phyloP scores from a whole-genome alignment of 2,797 vertebrate genomes.

The Adrianichthys oophorus region DNA sequence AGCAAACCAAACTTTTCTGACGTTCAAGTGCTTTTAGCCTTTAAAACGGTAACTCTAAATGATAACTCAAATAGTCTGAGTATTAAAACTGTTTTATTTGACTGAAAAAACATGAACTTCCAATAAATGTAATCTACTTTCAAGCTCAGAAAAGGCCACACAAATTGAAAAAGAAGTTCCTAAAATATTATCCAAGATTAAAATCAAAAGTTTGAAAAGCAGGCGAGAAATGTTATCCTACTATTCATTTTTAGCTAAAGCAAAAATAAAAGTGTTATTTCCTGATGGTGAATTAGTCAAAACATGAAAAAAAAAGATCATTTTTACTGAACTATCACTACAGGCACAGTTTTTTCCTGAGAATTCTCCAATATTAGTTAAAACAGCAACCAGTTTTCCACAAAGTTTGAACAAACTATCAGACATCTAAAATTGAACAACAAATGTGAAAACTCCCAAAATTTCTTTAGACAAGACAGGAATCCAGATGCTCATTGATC shows the following conservation, averaged over 20 bases:
- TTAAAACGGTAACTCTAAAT: no score
- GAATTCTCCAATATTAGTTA: no score
- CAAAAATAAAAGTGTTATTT: not conserved
- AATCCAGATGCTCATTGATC: constrained; percentile 92
- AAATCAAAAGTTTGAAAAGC: not conserved
- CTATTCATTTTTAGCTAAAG: no score
- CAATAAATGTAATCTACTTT: not conserved
- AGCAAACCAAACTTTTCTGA: no score
- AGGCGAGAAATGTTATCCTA: not conserved
- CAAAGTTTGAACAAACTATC: not conserved
- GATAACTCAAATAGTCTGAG: no score
- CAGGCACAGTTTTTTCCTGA: no score
- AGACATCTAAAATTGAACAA: constrained; percentile 3
- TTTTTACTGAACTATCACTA: no score
- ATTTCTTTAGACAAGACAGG: constrained; percentile 77
- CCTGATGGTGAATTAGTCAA: no score
- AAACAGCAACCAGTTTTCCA: no score
- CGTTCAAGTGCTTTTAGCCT: no score
- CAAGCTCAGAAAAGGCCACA: constrained; percentile 2
- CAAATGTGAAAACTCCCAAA: constrained; percentile 16
- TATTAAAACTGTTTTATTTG: constrained; percentile 40
- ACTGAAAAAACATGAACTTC: not conserved
- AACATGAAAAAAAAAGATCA: no score
- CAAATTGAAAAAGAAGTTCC: not conserved
- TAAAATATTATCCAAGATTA: not conserved